Evolutionary conservation across 1,140 invertebrate genomes (phyloP).

Genomic region (Ruditapes philippinarum): DNA sequence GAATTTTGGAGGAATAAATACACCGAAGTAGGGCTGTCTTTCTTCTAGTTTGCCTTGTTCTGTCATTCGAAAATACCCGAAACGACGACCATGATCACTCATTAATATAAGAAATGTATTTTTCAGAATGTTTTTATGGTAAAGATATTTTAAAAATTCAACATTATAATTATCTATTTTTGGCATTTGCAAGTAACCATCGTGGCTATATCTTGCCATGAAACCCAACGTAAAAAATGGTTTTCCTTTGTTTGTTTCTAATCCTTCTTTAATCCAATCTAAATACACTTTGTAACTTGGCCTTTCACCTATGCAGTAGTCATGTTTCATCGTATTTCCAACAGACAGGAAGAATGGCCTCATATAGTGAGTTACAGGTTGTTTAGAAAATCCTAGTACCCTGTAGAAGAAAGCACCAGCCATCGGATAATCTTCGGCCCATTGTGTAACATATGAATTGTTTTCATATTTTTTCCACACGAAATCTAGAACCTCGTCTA

Average conservation of each 20-base stretch:
- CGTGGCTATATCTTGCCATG: slow-evolving; percentile 95
- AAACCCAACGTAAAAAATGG: slow-evolving; percentile 92
- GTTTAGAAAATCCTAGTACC: slow-evolving; percentile 94
- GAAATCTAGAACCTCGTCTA: slow-evolving; percentile 87
- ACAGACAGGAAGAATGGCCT: slow-evolving; percentile 92
- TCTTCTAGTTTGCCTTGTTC: slow-evolving; percentile 96
- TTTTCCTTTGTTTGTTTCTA: slow-evolving; percentile 11
- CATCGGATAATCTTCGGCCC: slow-evolving; percentile 94
- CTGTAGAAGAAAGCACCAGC: slow-evolving; percentile 97
- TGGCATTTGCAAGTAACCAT: slow-evolving; percentile 91
- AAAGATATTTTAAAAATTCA: slow-evolving; percentile 90
- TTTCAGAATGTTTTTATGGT: slow-evolving; percentile 87
- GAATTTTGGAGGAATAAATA: slow-evolving; percentile 92
- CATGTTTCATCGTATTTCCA: slow-evolving; percentile 79
- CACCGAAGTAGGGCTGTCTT: slow-evolving; percentile 94
- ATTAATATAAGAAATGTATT: slow-evolving; percentile 92
- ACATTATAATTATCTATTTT: slow-evolving; percentile 90
- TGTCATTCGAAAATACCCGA: slow-evolving; percentile 92
- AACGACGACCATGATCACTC: slow-evolving; percentile 97
- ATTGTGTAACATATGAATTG: slow-evolving; percentile 91
- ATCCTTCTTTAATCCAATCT: slow-evolving; percentile 90
- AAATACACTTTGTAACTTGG: slow-evolving; percentile 92
- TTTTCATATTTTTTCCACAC: slow-evolving; percentile 82
- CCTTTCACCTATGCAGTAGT: slow-evolving; percentile 91
- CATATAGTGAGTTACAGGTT: slow-evolving; percentile 97